Evolutionary conservation across 2,888 invertebrate genomes (phyloP).

Genomic region (Crepidodera aurea): DNA sequence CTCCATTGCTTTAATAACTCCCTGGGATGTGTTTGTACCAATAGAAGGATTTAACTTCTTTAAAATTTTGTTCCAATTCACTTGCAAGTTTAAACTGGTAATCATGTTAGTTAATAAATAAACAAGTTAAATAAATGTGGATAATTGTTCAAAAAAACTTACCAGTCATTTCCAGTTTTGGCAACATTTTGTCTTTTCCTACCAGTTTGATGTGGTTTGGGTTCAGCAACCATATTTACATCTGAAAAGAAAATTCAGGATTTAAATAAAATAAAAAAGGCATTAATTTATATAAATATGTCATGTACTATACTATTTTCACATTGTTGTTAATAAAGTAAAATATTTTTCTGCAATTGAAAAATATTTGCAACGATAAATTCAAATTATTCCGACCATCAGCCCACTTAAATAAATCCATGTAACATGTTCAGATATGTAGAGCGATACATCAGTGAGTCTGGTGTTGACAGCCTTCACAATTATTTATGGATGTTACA

Average conservation of each 20-base stretch:
- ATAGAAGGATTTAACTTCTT: no score
- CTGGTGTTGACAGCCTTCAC: constrained; percentile 12
- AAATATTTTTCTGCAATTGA: neutral
- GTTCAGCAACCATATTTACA: constrained; percentile 80
- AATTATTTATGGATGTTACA: constrained; percentile 11
- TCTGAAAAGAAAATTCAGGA: constrained; percentile 63
- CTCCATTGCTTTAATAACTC: no score
- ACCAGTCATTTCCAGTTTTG: constrained; percentile 75
- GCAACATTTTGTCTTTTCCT: constrained; percentile 72
- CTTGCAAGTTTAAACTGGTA: no score
- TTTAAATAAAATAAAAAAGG: neutral
- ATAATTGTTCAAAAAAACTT: constrained; percentile 58
- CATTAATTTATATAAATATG: neutral
- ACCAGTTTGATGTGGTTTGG: constrained; percentile 76
- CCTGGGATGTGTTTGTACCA: no score
- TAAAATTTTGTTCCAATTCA: no score
- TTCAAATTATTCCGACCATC: neutral
- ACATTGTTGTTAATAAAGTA: no score
- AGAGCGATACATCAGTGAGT: neutral
- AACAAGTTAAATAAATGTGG: no score
- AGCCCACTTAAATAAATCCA: neutral
- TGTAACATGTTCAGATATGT: neutral
- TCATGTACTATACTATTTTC: no score
- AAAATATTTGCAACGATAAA: neutral
- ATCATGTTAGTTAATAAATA: no score